A percentile compares a stretch with the other conserved stretches of the same genome.
Evolutionary conservation across 1,140 invertebrate genomes (phyloP).

Genomic region (Ceratosolen solmsi): DNA sequence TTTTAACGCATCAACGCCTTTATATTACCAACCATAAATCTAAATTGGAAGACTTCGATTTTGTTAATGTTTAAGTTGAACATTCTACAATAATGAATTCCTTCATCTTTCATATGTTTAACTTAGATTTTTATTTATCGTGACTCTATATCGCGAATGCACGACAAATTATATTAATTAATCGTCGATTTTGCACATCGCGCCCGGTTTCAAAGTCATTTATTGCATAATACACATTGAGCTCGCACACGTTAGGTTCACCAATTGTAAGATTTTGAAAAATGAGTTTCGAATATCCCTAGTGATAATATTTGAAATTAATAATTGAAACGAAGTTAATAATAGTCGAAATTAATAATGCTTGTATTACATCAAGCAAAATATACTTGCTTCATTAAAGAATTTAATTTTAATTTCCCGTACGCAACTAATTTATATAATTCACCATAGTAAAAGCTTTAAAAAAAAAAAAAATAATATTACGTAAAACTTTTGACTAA

Average conservation of each 20-base stretch:
- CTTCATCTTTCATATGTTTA: not conserved
- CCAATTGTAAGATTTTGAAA: too few relatives aligned
- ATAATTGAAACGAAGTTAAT: too few relatives aligned
- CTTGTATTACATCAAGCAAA: too few relatives aligned
- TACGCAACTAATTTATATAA: too few relatives aligned
- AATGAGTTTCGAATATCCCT: too few relatives aligned
- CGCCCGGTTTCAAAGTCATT: constrained; percentile 59
- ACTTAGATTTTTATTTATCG: not conserved
- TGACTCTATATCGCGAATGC: constrained; percentile 26
- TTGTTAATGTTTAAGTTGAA: constrained; percentile 53
- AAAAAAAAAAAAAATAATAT: not conserved
- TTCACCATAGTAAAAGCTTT: too few relatives aligned
- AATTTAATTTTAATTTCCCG: too few relatives aligned
- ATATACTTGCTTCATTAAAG: too few relatives aligned
- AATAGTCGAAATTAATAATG: too few relatives aligned
- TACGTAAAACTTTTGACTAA: too few relatives aligned
- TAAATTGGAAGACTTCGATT: constrained; percentile 70
- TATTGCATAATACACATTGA: constrained; percentile 73
- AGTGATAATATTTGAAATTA: too few relatives aligned
- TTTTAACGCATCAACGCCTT: not conserved
- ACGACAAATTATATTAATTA: constrained; percentile 46
- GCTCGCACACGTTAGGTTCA: constrained; percentile 61
- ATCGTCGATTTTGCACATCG: constrained; percentile 53
- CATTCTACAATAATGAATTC: not conserved
- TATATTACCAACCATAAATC: not conserved